Conservation (phyloP, 2,113 vertebrate species). For the Corythoichthys haematopterus region DNA sequence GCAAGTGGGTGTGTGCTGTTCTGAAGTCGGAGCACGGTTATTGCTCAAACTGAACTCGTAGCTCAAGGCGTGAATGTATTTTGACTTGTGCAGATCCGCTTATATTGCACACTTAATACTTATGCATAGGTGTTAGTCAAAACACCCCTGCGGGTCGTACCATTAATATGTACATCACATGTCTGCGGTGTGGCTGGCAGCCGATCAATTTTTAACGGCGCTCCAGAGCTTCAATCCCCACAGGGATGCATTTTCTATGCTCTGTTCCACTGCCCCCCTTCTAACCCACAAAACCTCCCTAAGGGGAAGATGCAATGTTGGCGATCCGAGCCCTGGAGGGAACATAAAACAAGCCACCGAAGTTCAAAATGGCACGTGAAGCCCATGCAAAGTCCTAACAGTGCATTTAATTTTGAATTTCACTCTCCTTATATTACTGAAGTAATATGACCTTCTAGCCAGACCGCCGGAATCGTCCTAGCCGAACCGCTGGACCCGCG, state of each 20-base stretch:
- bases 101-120: not conserved
- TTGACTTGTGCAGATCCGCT: too few species aligned
- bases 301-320: not conserved
- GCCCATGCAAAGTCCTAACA: too few species aligned
- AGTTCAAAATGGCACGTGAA: constrained; percentile 24
- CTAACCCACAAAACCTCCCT: not conserved
- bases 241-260: not conserved
- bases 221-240: constrained; percentile 9
- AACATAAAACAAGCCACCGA: not conserved
- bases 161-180: not conserved
- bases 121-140: not conserved
- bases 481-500: too few species aligned
- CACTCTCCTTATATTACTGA: too few species aligned
- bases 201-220: constrained; percentile 3
- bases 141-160: not conserved
- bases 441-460: too few species aligned
- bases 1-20: not conserved
- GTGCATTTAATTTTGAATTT: too few species aligned
- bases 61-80: too few species aligned
- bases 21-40: too few species aligned
- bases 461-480: too few species aligned
- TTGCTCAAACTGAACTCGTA: too few species aligned
- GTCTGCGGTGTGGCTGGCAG: not conserved
- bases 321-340: constrained; percentile 7
- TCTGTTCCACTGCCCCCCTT: not conserved